phyloP scores from a whole-genome alignment of 2,113 vertebrate genomes.

The Petrocephalus zakoni region DNA sequence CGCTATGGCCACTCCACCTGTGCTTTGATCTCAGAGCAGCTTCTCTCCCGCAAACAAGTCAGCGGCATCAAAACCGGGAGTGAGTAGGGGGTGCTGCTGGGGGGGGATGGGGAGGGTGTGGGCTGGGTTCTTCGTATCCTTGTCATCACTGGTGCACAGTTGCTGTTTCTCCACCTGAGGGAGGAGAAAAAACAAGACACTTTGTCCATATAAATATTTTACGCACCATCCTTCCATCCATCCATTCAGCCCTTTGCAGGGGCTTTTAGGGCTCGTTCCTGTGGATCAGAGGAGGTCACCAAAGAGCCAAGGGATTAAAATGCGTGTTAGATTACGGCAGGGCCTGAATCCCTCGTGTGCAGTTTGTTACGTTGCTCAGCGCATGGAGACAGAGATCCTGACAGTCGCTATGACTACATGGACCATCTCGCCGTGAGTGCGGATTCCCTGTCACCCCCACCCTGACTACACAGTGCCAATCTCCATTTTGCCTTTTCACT shows the following conservation, averaged over 20 bases:
- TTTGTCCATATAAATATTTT: constrained; percentile 19
- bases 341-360: not conserved
- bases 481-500: not conserved
- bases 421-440: not conserved
- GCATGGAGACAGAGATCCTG: constrained; percentile 25
- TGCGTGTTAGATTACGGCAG: not conserved
- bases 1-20: not conserved
- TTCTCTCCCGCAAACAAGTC: not conserved
- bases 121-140: not conserved
- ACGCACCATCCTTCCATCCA: not conserved
- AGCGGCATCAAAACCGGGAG: constrained; percentile 2
- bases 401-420: constrained; percentile 38
- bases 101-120: no score
- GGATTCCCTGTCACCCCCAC: not conserved
- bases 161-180: not conserved
- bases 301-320: not conserved
- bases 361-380: not conserved
- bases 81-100: not conserved
- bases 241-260: not conserved
- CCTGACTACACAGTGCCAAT: not conserved
- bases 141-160: not conserved
- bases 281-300: not conserved
- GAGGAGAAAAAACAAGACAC: not conserved
- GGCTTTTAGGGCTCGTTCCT: not conserved
- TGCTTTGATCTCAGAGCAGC: constrained; percentile 22